phyloP scores from a whole-genome alignment of 1,140 invertebrate species.

The Trialeurodes vaporariorum region DNA sequence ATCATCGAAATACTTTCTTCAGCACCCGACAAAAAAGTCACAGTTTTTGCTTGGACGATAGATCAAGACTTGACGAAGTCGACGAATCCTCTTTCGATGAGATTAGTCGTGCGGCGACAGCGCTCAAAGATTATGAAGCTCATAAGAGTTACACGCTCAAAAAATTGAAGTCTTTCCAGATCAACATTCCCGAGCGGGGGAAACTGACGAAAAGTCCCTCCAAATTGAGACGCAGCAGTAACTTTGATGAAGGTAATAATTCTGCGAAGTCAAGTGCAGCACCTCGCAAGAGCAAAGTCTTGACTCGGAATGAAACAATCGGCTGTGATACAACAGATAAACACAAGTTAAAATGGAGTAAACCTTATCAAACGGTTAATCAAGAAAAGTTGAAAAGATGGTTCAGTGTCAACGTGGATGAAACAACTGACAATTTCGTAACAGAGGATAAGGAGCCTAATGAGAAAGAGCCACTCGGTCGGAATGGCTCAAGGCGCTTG shows the following conservation, averaged over 20 bases:
- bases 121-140: background rate
- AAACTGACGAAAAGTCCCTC: background rate
- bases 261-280: background rate
- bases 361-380: background rate
- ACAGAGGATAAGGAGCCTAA: background rate
- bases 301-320: background rate
- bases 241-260: background rate
- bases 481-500: background rate
- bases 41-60: background rate
- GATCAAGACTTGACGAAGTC: background rate
- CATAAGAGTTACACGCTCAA: background rate
- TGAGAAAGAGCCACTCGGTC: slow-evolving; percentile 2
- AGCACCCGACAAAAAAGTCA: background rate
- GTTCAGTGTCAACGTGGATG: slow-evolving; percentile 6
- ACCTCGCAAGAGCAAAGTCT: background rate
- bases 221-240: background rate
- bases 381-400: slow-evolving; percentile 7
- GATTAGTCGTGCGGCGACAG: background rate
- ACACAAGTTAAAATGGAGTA: background rate
- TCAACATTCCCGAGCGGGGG: background rate
- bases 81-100: background rate
- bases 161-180: background rate
- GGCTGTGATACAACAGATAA: background rate
- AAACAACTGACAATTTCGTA: background rate
- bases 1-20: background rate